Conservation (phyloP, 1,140 invertebrate genomes). For the Drosophila sucinea region DNA sequence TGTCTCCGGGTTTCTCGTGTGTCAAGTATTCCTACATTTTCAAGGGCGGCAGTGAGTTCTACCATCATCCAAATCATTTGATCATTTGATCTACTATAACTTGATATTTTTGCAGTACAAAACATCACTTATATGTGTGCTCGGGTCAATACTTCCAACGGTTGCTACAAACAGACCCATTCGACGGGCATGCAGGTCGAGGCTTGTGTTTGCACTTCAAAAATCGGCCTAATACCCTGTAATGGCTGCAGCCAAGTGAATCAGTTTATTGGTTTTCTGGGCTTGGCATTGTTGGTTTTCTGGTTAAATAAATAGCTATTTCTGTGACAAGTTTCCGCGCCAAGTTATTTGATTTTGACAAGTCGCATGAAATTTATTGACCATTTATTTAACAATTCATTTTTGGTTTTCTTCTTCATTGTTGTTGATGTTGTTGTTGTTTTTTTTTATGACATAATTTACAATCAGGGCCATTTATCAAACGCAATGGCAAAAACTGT, state of each 20-base stretch:
- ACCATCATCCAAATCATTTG: neutral
- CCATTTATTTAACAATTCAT: slow-evolving; percentile 35
- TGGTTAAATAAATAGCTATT: slow-evolving; percentile 54
- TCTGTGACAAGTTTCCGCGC: slow-evolving; percentile 65
- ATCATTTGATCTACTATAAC: no score
- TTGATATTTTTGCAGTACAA: slow-evolving; percentile 50
- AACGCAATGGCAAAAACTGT: slow-evolving; percentile 49
- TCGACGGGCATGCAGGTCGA: slow-evolving; percentile 69
- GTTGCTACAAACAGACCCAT: slow-evolving; percentile 68
- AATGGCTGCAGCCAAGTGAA: slow-evolving; percentile 35
- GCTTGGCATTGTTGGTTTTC: slow-evolving; percentile 33
- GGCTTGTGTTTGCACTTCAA: slow-evolving; percentile 73
- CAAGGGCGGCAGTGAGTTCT: slow-evolving; percentile 69
- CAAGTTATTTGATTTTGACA: slow-evolving; percentile 60
- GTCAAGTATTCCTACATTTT: slow-evolving; percentile 79
- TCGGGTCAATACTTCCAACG: slow-evolving; percentile 64
- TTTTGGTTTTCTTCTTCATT: slow-evolving; percentile 24
- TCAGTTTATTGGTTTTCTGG: slow-evolving; percentile 34
- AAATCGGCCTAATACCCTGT: slow-evolving; percentile 66
- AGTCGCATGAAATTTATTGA: slow-evolving; percentile 60
- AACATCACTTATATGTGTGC: slow-evolving; percentile 82
- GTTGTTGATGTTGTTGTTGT: slow-evolving; percentile 24
- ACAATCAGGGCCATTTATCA: slow-evolving; percentile 59
- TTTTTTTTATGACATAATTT: slow-evolving; percentile 59
- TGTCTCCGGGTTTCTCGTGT: slow-evolving; percentile 62